phyloP scores from a whole-genome alignment of 2,888 invertebrate species.

The Conchocele bisecta region DNA sequence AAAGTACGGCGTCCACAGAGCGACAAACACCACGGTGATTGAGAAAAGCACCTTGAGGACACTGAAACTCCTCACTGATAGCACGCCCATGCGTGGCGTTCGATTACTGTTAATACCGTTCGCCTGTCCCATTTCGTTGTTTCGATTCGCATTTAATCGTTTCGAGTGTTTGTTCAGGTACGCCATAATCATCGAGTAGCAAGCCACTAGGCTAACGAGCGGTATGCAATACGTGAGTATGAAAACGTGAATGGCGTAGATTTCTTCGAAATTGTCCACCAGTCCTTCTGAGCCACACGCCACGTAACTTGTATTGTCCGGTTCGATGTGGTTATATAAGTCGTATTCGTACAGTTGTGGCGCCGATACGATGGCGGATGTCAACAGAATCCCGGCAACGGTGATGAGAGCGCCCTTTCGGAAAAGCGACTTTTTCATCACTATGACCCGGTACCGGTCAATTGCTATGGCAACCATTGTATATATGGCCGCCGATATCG shows the following conservation, averaged over 20 bases:
- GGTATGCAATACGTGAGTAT: slow-evolving; percentile 41
- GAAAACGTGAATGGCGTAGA: slow-evolving; percentile 44
- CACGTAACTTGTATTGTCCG: neutral
- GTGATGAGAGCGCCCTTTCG: slow-evolving; percentile 6
- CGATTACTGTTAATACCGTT: neutral
- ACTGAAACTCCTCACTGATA: slow-evolving; percentile 21
- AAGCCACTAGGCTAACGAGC: slow-evolving; percentile 24
- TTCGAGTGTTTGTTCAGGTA: slow-evolving; percentile 35
- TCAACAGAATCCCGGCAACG: slow-evolving; percentile 45
- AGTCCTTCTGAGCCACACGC: slow-evolving; percentile 58
- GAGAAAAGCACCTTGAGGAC: slow-evolving; percentile 37
- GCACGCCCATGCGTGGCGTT: neutral
- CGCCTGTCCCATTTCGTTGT: neutral
- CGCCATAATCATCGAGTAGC: slow-evolving; percentile 30
- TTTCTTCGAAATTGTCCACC: slow-evolving; percentile 52
- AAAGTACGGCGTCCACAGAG: slow-evolving; percentile 56
- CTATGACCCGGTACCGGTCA: slow-evolving; percentile 50
- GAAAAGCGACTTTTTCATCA: slow-evolving; percentile 10
- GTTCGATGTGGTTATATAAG: slow-evolving; percentile 16
- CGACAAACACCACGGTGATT: slow-evolving; percentile 31
- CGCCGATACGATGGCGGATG: slow-evolving; percentile 32
- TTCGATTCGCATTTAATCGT: neutral
- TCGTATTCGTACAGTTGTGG: slow-evolving; percentile 63
- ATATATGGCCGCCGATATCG: slow-evolving; percentile 51
- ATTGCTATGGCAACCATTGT: slow-evolving; percentile 62